These are phyloP conservation scores for Pterocles orientalis DNA, from an alignment of 2,113 vertebrate species.

Conservation along the genomic window DNA sequence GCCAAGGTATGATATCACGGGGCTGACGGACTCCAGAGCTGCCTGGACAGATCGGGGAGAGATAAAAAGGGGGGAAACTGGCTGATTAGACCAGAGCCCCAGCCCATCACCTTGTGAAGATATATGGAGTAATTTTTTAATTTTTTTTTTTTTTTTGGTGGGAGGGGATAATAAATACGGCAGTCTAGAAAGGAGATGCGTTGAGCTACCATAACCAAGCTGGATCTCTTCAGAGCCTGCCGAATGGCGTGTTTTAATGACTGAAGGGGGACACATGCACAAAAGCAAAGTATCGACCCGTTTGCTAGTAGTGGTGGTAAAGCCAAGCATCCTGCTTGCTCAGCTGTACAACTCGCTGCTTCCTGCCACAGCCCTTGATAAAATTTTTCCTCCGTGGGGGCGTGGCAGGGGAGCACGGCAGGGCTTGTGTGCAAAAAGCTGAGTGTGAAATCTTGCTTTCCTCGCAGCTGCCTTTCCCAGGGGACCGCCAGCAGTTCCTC, in stretches of 20 bases:
- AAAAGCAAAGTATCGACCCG: fast-evolving
- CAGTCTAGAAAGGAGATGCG: background rate
- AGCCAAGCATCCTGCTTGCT: background rate
- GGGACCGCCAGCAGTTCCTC: background rate
- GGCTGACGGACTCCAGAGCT: background rate
- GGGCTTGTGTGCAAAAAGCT: background rate
- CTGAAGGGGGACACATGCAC: background rate
- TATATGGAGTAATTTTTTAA: background rate
- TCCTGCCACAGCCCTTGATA: background rate
- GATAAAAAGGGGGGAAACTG: background rate
- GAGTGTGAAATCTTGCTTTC: background rate
- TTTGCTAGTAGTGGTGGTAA: background rate
- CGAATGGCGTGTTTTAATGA: fast-evolving
- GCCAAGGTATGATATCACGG: conserved; percentile 1
- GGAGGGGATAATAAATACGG: background rate
- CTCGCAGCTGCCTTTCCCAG: background rate
- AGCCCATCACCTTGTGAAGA: background rate
- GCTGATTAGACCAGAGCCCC: background rate
- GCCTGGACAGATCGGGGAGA: background rate
- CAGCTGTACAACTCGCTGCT: background rate
- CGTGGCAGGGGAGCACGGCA: background rate
- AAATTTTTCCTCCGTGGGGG: background rate
- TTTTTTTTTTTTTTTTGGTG: background rate
- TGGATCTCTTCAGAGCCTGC: background rate
- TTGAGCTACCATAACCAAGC: background rate